Percentiles rank a stretch among this genome's conserved stretches.
Evolutionary conservation across 2,888 invertebrate species (phyloP).

Genomic region (Clistopyga incitator): DNA sequence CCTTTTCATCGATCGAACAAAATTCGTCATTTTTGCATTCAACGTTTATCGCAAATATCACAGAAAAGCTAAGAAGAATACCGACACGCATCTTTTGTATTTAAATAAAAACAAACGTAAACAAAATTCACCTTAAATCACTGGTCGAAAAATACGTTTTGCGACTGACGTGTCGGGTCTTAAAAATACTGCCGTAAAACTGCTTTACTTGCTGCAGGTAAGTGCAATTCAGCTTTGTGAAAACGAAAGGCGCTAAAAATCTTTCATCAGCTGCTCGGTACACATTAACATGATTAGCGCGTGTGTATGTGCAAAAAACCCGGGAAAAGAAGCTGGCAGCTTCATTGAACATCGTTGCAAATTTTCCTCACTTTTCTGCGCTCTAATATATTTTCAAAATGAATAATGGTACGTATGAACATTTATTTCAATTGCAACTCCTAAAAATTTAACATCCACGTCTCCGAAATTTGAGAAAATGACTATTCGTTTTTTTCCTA

Average conservation of each 20-base stretch:
- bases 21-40: conserved; percentile 59
- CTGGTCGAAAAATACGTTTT: not conserved
- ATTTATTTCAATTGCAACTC: not conserved
- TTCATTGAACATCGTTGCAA: not conserved
- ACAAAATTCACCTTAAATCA: conserved; percentile 2
- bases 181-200: not conserved
- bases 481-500: too few species aligned
- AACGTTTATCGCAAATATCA: not conserved
- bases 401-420: not conserved
- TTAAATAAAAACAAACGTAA: not conserved
- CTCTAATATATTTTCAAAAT: not conserved
- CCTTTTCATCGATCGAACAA: conserved; percentile 64
- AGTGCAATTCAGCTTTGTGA: not conserved
- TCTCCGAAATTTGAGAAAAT: conserved; percentile 14
- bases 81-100: not conserved
- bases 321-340: conserved; percentile 1
- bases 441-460: not conserved
- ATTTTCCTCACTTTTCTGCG: not conserved
- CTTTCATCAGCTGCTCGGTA: not conserved
- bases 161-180: not conserved
- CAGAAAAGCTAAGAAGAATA: not conserved
- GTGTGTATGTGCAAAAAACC: not conserved
- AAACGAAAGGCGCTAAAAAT: not conserved
- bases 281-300: not conserved
- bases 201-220: not conserved